Conservation (phyloP, 1,140 invertebrate species). For the Elymnias hypermnestra region DNA sequence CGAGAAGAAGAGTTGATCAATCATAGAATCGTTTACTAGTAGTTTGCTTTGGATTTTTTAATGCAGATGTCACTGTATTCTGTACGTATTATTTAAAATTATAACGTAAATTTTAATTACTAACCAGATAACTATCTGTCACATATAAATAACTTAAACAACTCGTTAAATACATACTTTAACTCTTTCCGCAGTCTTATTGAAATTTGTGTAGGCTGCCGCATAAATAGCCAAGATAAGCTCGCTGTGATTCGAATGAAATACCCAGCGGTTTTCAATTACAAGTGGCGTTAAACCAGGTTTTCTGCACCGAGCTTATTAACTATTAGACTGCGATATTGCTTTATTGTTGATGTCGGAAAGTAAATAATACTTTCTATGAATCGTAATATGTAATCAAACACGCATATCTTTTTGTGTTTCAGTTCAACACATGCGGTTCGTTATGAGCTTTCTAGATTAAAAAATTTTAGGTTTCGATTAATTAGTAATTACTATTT, state of each 20-base stretch:
- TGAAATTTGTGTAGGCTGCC: constrained; percentile 24
- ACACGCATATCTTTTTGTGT: constrained; percentile 22
- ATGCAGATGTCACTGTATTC: too few species aligned
- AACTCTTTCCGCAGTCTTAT: constrained; percentile 15
- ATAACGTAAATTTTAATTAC: too few species aligned
- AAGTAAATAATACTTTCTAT: constrained; percentile 30
- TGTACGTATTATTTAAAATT: too few species aligned
- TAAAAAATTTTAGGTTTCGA: too few species aligned
- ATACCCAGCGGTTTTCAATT: constrained; percentile 34
- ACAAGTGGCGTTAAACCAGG: constrained; percentile 34
- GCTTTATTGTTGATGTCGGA: constrained; percentile 29
- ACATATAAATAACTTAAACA: too few species aligned
- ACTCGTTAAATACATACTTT: not conserved
- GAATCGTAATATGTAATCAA: constrained; percentile 23
- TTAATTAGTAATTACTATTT: too few species aligned
- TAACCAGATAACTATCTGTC: too few species aligned
- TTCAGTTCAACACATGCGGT: not conserved
- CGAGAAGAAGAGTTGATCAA: too few species aligned
- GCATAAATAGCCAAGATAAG: constrained; percentile 32
- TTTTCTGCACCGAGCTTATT: constrained; percentile 32
- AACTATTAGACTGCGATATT: constrained; percentile 31
- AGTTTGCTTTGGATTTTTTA: too few species aligned
- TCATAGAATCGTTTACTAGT: too few species aligned
- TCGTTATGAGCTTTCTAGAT: constrained; percentile 1
- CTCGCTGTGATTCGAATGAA: constrained; percentile 28